These are phyloP conservation scores for Invenusta paracnida DNA, from an alignment of 2,888 invertebrate genomes.

Conservation along the genomic window DNA sequence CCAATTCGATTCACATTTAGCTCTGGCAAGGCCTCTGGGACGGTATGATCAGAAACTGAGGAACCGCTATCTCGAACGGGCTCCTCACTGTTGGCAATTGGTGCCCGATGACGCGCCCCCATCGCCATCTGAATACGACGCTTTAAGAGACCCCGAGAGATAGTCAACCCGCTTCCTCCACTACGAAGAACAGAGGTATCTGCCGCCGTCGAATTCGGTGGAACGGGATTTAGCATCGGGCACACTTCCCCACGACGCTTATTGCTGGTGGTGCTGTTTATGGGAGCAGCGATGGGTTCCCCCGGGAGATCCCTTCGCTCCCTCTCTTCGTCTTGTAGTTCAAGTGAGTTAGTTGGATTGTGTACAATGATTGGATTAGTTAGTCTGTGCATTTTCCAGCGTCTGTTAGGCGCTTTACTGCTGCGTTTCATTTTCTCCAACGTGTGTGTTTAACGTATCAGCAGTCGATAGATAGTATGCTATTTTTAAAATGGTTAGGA, in stretches of 20 bases:
- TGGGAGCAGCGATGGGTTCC: neutral
- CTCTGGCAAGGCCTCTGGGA: neutral
- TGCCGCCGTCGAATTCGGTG: neutral
- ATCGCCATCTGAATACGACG: slow-evolving; percentile 1
- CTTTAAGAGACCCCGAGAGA: neutral
- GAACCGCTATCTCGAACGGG: neutral
- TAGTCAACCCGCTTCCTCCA: no score
- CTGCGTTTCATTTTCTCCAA: neutral
- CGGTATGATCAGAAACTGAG: neutral
- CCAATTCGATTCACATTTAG: neutral
- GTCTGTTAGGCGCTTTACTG: neutral
- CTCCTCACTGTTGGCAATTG: neutral
- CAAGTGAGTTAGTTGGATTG: neutral
- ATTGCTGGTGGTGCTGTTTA: neutral
- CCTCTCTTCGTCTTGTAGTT: neutral
- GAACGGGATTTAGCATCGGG: neutral
- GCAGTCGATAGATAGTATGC: neutral
- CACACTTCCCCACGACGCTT: neutral
- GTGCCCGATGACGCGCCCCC: neutral
- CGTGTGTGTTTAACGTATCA: slow-evolving; percentile 6
- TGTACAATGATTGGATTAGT: slow-evolving; percentile 2
- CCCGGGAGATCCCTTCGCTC: neutral
- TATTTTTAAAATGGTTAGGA: neutral
- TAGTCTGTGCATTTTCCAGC: neutral
- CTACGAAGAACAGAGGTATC: neutral